Percentiles rank a stretch among this genome's conserved stretches.
phyloP scores from a whole-genome alignment of 2,113 vertebrate genomes.

The Ameiurus melas region DNA sequence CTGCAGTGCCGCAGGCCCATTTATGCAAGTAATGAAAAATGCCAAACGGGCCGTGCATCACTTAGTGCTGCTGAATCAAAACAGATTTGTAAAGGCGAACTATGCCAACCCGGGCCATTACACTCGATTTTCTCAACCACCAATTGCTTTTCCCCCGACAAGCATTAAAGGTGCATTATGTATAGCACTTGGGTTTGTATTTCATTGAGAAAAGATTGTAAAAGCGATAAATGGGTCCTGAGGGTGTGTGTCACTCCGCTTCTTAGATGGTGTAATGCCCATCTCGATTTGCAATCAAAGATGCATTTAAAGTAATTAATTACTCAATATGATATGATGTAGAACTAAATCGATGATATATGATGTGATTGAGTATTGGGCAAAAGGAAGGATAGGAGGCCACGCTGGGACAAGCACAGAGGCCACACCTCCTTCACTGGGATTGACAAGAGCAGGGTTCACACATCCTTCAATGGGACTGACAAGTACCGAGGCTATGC shows the following conservation, averaged over 20 bases:
- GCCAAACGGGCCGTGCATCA: constrained; percentile 14
- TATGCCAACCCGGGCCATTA: constrained; percentile 35
- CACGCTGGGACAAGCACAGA: background rate
- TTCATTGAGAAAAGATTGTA: constrained; percentile 21
- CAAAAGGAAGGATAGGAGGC: too few species aligned
- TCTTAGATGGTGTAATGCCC: too few species aligned
- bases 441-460: background rate
- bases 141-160: constrained; percentile 26
- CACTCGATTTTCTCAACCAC: constrained; percentile 32
- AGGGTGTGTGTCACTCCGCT: background rate
- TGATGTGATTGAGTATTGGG: background rate
- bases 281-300: background rate
- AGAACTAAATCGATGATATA: background rate
- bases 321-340: background rate
- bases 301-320: background rate
- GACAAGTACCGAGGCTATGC: too few species aligned
- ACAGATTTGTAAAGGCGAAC: constrained; percentile 46
- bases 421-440: background rate
- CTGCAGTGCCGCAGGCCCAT: constrained; percentile 41
- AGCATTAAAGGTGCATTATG: constrained; percentile 28
- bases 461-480: too few species aligned
- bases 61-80: constrained; percentile 44
- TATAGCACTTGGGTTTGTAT: background rate
- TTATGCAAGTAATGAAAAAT: constrained; percentile 33
- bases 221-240: constrained; percentile 2